These are phyloP conservation scores for Chironomus tepperi DNA, from an alignment of 1,140 invertebrate species.

Conservation along the genomic window DNA sequence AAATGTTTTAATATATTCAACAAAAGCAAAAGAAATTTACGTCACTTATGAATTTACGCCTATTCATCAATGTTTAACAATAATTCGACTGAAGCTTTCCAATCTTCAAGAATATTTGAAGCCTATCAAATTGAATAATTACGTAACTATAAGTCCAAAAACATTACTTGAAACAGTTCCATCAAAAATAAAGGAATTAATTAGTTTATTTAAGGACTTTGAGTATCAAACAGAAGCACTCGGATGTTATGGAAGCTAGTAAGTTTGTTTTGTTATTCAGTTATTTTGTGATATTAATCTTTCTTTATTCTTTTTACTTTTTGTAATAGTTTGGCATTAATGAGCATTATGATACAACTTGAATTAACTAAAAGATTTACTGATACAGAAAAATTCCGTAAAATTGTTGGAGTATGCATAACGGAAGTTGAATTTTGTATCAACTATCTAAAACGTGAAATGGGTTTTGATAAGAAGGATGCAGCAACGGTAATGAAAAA, in stretches of 20 bases:
- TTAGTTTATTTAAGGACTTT: conserved; percentile 26
- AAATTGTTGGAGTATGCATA: conserved; percentile 41
- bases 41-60: conserved; percentile 29
- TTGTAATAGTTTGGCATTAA: conserved; percentile 39
- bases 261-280: background rate
- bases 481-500: conserved; percentile 40
- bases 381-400: conserved; percentile 38
- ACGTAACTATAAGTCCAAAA: background rate
- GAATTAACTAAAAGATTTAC: conserved; percentile 49
- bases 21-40: conserved; percentile 49
- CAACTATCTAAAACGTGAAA: background rate
- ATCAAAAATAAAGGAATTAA: background rate
- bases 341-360: conserved; percentile 50
- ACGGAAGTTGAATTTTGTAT: conserved; percentile 28
- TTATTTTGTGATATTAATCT: background rate
- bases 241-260: conserved; percentile 49
- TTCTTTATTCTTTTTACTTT: background rate
- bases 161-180: background rate
- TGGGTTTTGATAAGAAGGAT: conserved; percentile 28
- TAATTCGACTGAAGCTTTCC: background rate
- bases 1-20: conserved; percentile 49
- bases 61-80: background rate
- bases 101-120: background rate
- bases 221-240: conserved; percentile 42
- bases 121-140: background rate